Evolutionary conservation across 2,113 vertebrate genomes (phyloP).

Genomic region (Phaethon lepturus): DNA sequence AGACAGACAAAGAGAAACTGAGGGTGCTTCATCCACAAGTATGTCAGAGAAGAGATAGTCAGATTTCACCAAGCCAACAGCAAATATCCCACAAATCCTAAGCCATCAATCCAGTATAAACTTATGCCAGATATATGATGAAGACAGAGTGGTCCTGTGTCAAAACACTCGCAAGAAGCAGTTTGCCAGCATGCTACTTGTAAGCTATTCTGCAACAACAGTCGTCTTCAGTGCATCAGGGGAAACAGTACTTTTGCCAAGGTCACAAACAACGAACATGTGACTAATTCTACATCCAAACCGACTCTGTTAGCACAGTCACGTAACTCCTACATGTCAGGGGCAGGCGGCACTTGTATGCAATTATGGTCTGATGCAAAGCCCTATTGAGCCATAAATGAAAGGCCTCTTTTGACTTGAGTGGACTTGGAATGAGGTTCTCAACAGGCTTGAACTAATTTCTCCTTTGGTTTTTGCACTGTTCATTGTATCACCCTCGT

Average conservation of each 20-base stretch:
- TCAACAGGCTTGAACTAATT: neutral
- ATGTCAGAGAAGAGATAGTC: neutral
- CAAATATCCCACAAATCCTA: neutral
- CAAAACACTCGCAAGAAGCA: neutral
- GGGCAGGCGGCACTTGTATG: neutral
- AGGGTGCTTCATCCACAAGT: neutral
- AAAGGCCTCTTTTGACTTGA: neutral
- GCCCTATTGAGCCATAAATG: neutral
- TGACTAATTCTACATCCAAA: neutral
- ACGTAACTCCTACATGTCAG: neutral
- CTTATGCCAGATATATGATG: neutral
- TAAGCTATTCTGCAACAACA: neutral
- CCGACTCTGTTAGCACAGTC: neutral
- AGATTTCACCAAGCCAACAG: neutral
- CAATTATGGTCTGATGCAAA: neutral
- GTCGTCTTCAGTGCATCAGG: neutral
- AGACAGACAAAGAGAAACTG: neutral
- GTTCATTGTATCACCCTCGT: rapidly evolving
- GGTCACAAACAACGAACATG: neutral
- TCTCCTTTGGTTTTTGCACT: neutral
- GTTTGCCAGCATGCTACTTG: neutral
- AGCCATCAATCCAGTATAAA: neutral
- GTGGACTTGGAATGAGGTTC: neutral
- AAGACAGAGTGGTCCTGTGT: neutral
- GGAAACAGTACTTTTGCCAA: neutral